Base-by-base conservation (phyloP, 2,888 invertebrate genomes). In the Himalopsyche tibetana region DNA sequence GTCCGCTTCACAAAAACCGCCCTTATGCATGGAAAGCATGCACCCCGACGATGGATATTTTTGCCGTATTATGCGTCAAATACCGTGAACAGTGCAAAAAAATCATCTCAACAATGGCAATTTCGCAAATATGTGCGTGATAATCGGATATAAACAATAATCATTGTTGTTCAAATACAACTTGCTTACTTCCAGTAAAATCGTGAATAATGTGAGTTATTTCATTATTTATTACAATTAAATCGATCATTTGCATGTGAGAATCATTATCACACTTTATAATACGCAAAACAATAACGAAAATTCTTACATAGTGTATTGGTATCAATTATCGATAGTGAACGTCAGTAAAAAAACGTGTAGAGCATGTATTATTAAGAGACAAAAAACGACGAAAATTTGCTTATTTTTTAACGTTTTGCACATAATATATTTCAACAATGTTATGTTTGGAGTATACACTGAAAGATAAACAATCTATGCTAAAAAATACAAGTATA, bases 21-120 rank as follows among this genome's bases (percentile, higher is more conserved):
- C 86, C 86, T 86, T 86, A 86, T 83, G 84, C 40, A 86, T 40
- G 40, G 42, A 82, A 82, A 84, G 81, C 86, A 82, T 86, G 86
- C 84, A 86, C 36, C 56, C 81, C 74, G 28, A 55, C 55, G 36
- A 9, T 80, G 80, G 38, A 42, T 80, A 80, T 80, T 80, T 40
- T 80, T 19, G 40, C 80, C 80, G 80, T 19, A 80, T 80, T 40
- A 80, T 12, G 80, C 80, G 80, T 11, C 80, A n/a, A 28, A 80
- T 19, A 63, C 19, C 19, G 63, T 63, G 63, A 19, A 63, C 19
- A 6, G 63, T 63, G 63, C 28, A 9, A 63, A 63, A 8, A 19
- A 19, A 6, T 63, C 63, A 28, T 63, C 63, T 63, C n/a, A 5
- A 11, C 8, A 56, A 63, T 63, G 63, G 11, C 63, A 63, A 63